These are phyloP conservation scores for Crotalus tigris DNA, from an alignment of 2,113 vertebrate genomes.

Conservation along the genomic window DNA sequence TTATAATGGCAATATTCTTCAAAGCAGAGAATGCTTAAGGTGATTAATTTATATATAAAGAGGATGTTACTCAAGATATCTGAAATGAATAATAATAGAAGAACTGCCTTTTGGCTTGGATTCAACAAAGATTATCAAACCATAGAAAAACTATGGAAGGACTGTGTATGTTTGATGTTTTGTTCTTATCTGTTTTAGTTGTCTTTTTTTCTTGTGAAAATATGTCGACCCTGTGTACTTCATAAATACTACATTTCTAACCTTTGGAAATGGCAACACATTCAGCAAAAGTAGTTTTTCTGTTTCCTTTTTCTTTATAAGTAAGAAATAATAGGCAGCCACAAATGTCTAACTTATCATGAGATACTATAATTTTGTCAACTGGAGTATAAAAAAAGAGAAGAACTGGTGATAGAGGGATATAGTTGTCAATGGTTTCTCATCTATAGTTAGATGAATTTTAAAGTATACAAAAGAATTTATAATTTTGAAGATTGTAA, in stretches of 20 bases:
- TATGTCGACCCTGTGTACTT: not conserved
- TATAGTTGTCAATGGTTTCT: not conserved
- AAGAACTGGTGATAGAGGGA: not conserved
- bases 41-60: not conserved
- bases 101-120: not conserved
- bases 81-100: constrained; percentile 1
- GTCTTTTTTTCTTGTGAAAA: not conserved
- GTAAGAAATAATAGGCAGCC: too few species aligned
- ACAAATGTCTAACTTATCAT: too few species aligned
- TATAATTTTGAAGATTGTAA: not conserved
- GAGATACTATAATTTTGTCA: not conserved
- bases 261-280: not conserved
- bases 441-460: not conserved
- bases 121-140: constrained; percentile 9
- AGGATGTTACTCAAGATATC: not conserved
- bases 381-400: not conserved
- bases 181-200: not conserved
- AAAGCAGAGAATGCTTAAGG: constrained; percentile 6
- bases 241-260: not conserved
- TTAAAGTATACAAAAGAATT: not conserved
- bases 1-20: not conserved
- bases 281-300: not conserved
- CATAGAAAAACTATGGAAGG: not conserved
- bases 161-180: not conserved
- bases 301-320: not conserved